A percentile compares a stretch with the other conserved stretches of the same genome.
These are phyloP conservation scores for Thymallus thymallus DNA, from an alignment of 2,113 vertebrate genomes.

Conservation along the genomic window DNA sequence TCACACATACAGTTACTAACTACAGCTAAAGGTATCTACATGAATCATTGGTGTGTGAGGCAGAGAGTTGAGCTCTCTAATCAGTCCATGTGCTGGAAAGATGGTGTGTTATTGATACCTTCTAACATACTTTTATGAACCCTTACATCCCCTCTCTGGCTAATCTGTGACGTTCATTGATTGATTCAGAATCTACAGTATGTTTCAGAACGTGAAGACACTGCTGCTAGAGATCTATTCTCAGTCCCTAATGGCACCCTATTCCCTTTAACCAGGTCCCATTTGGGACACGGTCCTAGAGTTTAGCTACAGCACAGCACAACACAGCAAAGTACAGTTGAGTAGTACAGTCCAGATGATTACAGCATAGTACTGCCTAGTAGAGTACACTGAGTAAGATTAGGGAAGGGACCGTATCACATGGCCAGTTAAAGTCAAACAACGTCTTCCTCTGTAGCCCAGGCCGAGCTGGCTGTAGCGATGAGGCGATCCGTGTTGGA, in stretches of 20 bases:
- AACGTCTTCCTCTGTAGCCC: conserved; percentile 47
- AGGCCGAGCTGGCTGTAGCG: conserved; percentile 44
- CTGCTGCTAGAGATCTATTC: not conserved
- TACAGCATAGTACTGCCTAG: not conserved
- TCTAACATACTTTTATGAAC: not conserved
- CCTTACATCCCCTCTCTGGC: not conserved
- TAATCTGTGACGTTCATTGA: not conserved
- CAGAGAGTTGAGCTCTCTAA: not conserved
- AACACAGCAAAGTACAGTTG: no score
- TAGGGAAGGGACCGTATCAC: conserved; percentile 18
- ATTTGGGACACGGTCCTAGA: no score
- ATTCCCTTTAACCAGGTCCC: no score
- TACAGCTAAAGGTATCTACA: not conserved
- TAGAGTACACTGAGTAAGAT: not conserved
- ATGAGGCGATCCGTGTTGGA: conserved; percentile 61
- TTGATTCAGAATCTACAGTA: no score
- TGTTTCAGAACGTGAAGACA: no score
- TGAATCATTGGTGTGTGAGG: not conserved
- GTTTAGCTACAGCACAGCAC: no score
- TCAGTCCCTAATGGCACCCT: not conserved
- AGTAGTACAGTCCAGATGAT: no score
- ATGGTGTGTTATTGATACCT: not conserved
- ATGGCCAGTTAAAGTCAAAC: conserved; percentile 51
- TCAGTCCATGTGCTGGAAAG: not conserved
- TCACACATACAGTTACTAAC: not conserved